Evolutionary conservation across 2,113 vertebrate genomes (phyloP).

Genomic region (Triplophysa dalaica): DNA sequence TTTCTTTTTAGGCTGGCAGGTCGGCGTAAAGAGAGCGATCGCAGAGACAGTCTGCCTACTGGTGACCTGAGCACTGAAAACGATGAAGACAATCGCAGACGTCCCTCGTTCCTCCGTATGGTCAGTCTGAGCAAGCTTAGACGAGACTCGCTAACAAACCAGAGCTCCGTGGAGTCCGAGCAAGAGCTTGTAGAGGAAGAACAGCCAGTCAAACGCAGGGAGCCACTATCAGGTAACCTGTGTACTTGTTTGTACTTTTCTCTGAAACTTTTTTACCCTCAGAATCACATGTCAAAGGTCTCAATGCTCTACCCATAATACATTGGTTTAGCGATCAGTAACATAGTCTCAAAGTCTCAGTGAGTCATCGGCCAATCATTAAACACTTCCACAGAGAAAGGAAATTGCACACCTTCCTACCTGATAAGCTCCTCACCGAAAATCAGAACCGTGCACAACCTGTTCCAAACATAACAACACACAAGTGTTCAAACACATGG

Average conservation of each 20-base stretch:
- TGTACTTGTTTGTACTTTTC: not conserved
- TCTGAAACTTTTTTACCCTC: conserved; percentile 10
- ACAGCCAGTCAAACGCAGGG: conserved; percentile 71
- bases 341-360: conserved; percentile 52
- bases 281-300: not conserved
- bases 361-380: conserved; percentile 61
- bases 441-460: conserved; percentile 20
- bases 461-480: conserved; percentile 43
- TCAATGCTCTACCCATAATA: conserved; percentile 42
- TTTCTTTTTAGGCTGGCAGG: conserved; percentile 66
- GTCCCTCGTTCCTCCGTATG: conserved; percentile 80
- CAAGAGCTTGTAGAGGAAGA: conserved; percentile 71
- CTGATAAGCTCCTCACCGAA: conserved; percentile 41
- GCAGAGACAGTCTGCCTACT: conserved; percentile 69
- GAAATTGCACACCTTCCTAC: conserved; percentile 65
- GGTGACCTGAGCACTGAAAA: conserved; percentile 62
- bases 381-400: conserved; percentile 57
- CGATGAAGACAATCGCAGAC: conserved; percentile 67
- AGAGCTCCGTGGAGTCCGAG: conserved; percentile 69
- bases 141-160: conserved; percentile 79
- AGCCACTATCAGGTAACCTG: conserved; percentile 81
- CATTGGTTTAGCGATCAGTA: conserved; percentile 54
- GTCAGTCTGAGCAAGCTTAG: conserved; percentile 79
- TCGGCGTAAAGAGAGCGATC: conserved; percentile 69
- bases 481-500: not conserved